Evolutionary conservation across 2,113 vertebrate genomes (phyloP), one percentile per base, ranked within the genome.

Genomic region (Recurvirostra avosetta): DNA sequence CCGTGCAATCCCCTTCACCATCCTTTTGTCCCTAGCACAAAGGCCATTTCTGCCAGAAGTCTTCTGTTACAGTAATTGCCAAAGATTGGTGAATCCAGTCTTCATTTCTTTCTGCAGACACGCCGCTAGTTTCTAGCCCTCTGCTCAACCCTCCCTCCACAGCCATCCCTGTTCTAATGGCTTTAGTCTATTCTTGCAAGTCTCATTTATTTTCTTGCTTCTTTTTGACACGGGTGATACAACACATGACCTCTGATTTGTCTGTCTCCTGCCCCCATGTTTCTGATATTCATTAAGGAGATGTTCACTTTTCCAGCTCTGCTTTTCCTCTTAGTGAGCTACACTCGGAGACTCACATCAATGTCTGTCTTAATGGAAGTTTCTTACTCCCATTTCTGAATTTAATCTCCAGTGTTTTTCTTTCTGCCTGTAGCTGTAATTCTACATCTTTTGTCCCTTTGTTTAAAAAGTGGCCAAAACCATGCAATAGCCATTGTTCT

Each of bases 161-260:
- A 61, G 41, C 58, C 12, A 34, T 53, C 59, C 34, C 38, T 23
- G 7, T 74, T 91, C 68, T 94, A 92, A 94, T 62, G 55, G 55
- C 53, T 95, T 90, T 78, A 78, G 72, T 71, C 74, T 67, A 43
- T 77, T 90, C 77, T 92, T 89, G 56, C 50, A 86, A 84, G 67
- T 96, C 91, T 94, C 66, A 95, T 95, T 92, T 91, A 95, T 96
- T 96, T 96, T 86, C 92, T 94, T 90, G 62, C 62, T 90, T 95
- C 74, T 82, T 89, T 94, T 90, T 91, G 81, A 83, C 81, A 73
- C 0, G 1, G 73, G 43, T 73, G 86, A 79, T 89, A 68, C 62
- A 75, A 79, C 76, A 55, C 5, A 29, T 82, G 84, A 82, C 89
- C 77, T 95, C 89, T 88, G 77, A 92, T 81, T 95, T 87, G 45